Conservation (phyloP, 2,888 invertebrate genomes). For the Eustalomyia histrio region DNA sequence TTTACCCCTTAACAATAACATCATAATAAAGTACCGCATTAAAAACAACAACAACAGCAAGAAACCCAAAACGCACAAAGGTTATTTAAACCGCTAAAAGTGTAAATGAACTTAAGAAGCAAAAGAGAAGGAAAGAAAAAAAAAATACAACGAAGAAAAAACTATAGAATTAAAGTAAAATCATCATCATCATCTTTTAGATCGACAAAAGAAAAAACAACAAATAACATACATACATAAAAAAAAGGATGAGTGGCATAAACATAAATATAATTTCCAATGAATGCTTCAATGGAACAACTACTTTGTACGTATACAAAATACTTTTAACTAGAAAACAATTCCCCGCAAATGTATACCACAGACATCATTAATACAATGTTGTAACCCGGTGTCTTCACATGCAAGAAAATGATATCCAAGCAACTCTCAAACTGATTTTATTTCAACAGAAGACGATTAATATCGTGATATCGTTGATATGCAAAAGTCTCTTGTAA, state of each 20-base stretch:
- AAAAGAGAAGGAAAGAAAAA: slow-evolving; percentile 2
- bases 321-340: not conserved
- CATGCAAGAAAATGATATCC: no score
- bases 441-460: no score
- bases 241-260: not conserved
- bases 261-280: slow-evolving; percentile 22
- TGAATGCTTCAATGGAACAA: slow-evolving; percentile 38
- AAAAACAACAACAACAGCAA: slow-evolving; percentile 4
- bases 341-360: not conserved
- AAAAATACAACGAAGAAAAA: not conserved
- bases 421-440: no score
- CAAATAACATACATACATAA: not conserved
- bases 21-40: slow-evolving; percentile 39
- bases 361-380: no score
- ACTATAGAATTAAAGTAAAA: slow-evolving; percentile 12
- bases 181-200: slow-evolving; percentile 3
- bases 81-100: slow-evolving; percentile 28
- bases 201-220: not conserved
- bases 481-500: no score
- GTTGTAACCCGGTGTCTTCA: no score
- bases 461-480: no score
- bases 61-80: slow-evolving; percentile 30
- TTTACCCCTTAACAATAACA: slow-evolving; percentile 8
- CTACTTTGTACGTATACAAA: slow-evolving; percentile 37
- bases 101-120: slow-evolving; percentile 51